A percentile compares a stretch with the other conserved stretches of the same genome.
Evolutionary conservation across 2,797 vertebrate species (phyloP).

Genomic region (Limnodromus scolopaceus): DNA sequence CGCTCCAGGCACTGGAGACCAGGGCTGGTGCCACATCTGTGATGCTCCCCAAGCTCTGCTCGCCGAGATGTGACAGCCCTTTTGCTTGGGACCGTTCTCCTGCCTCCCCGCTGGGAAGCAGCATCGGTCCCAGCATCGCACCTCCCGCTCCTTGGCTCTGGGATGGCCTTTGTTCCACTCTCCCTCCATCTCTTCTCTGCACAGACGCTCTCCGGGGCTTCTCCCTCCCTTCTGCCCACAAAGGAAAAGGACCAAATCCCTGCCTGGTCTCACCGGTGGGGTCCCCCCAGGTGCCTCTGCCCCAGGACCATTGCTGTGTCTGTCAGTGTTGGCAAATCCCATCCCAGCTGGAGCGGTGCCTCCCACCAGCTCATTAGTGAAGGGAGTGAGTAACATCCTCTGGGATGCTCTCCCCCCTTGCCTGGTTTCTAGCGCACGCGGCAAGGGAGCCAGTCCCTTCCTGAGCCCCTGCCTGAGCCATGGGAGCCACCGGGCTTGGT

Average conservation of each 20-base stretch:
- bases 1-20: accelerated
- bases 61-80: background rate
- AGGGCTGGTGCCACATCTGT: background rate
- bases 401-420: background rate
- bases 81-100: background rate
- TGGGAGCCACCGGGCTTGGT: background rate
- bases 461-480: accelerated
- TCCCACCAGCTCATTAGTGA: background rate
- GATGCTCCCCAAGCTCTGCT: background rate
- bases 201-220: background rate
- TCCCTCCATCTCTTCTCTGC: background rate
- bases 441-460: background rate
- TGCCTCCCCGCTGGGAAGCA: background rate
- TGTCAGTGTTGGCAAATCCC: background rate
- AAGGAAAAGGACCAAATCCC: background rate
- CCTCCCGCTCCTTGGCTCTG: accelerated
- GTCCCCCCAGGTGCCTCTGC: background rate
- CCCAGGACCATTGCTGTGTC: background rate
- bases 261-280: background rate
- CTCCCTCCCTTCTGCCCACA: background rate
- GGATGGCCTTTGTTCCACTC: background rate
- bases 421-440: background rate
- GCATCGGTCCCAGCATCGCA: background rate
- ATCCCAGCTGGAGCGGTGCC: background rate
- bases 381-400: background rate